These are phyloP conservation scores for Catocala nupta DNA, from an alignment of 2,888 invertebrate species.

Conservation along the genomic window DNA sequence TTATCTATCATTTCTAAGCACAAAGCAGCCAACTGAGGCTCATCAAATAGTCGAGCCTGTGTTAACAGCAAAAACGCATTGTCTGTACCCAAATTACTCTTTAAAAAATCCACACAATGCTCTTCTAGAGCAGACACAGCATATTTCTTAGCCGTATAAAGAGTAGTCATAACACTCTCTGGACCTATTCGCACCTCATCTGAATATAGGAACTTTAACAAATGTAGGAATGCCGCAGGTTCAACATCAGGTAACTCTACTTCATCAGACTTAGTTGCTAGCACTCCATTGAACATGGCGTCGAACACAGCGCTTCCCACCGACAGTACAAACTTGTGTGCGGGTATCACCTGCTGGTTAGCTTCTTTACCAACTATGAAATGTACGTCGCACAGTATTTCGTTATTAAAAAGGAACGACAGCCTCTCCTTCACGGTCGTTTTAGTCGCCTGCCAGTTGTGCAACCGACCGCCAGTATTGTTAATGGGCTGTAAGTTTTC, in stretches of 20 bases:
- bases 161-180: slow-evolving; percentile 94
- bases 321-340: slow-evolving; percentile 93
- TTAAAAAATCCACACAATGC: slow-evolving; percentile 93
- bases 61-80: slow-evolving; percentile 94
- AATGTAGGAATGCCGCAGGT: slow-evolving; percentile 92
- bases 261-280: slow-evolving; percentile 90
- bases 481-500: slow-evolving; percentile 79
- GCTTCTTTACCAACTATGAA: slow-evolving; percentile 92
- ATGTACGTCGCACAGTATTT: slow-evolving; percentile 89
- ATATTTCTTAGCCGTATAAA: slow-evolving; percentile 96
- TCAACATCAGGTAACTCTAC: slow-evolving; percentile 95
- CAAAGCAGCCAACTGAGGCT: slow-evolving; percentile 92
- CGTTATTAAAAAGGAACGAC: slow-evolving; percentile 87
- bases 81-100: slow-evolving; percentile 92
- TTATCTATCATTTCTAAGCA: slow-evolving; percentile 95
- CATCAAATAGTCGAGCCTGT: slow-evolving; percentile 93
- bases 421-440: slow-evolving; percentile 92
- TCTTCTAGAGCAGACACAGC: slow-evolving; percentile 94
- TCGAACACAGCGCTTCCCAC: slow-evolving; percentile 95
- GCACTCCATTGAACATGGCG: slow-evolving; percentile 94
- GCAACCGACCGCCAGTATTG: slow-evolving; percentile 80
- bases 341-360: slow-evolving; percentile 91
- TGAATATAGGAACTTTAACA: slow-evolving; percentile 92
- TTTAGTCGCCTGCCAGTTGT: slow-evolving; percentile 92
- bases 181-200: slow-evolving; percentile 95